Percentiles rank a stretch among this genome's conserved stretches.
These are phyloP conservation scores for Melanotaenia boesemani DNA, from an alignment of 2,797 vertebrate species.

Conservation along the genomic window DNA sequence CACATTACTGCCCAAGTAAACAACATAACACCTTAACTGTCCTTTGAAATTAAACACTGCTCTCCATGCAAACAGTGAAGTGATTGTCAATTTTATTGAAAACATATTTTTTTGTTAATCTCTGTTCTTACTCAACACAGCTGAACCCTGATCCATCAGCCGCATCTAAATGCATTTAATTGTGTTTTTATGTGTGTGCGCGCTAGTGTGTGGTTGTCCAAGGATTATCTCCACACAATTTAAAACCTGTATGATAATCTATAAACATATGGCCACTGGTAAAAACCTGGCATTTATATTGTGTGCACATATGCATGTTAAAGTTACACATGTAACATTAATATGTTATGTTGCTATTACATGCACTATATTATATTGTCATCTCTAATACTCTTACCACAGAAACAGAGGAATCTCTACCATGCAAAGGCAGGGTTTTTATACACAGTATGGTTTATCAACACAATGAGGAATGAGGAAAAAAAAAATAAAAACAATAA, in stretches of 20 bases:
- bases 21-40: not conserved
- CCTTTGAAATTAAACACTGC: conserved; percentile 6
- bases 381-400: conserved; percentile 28
- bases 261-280: conserved; percentile 68
- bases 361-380: conserved; percentile 20
- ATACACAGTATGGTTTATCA: not conserved
- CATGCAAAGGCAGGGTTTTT: not conserved
- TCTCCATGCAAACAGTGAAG: not conserved
- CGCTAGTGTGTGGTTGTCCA: conserved; percentile 6
- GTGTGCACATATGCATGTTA: conserved; percentile 6
- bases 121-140: conserved; percentile 28
- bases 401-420: not conserved
- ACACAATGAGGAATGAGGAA: not conserved
- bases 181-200: conserved; percentile 22
- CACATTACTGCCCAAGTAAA: conserved; percentile 5
- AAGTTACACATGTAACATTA: conserved; percentile 21
- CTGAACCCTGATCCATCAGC: conserved; percentile 57
- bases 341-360: conserved; percentile 29
- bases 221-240: conserved; percentile 65
- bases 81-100: conserved; percentile 41
- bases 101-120: conserved; percentile 59
- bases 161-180: conserved; percentile 28
- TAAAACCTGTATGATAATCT: conserved; percentile 72
- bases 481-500: too few species aligned
- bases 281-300: conserved; percentile 58